Conservation (phyloP, 2,797 vertebrate species). For the Peromyscus melanophrys region DNA sequence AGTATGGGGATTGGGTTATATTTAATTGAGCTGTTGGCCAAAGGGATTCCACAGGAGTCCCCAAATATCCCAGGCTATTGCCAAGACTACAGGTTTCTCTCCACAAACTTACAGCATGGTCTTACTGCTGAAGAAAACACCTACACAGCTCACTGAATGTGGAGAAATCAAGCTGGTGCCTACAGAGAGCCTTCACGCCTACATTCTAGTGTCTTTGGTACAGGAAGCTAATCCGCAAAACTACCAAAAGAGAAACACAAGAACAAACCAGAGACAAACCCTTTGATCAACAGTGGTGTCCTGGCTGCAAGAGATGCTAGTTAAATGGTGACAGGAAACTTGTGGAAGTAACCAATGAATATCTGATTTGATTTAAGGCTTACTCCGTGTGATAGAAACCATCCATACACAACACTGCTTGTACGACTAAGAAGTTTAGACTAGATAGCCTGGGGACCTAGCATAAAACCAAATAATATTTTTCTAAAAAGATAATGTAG, state of each 20-base stretch:
- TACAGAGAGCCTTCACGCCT: neutral
- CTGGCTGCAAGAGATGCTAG: neutral
- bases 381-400: no score
- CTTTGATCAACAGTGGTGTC: neutral
- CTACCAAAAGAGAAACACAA: neutral
- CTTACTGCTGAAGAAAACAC: neutral
- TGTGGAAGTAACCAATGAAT: neutral
- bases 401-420: neutral
- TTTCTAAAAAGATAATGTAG: neutral
- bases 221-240: neutral
- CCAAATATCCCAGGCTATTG: neutral
- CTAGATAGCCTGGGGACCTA: neutral
- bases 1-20: no score
- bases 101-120: neutral
- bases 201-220: neutral
- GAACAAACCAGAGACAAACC: neutral
- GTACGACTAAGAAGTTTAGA: neutral
- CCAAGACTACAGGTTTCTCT: neutral
- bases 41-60: neutral
- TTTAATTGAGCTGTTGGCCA: neutral
- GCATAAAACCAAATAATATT: neutral
- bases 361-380: neutral
- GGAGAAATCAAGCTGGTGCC: neutral
- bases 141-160: neutral
- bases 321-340: neutral